Base-by-base conservation (phyloP, 2,113 vertebrate genomes). In the Serilophus lunatus region DNA sequence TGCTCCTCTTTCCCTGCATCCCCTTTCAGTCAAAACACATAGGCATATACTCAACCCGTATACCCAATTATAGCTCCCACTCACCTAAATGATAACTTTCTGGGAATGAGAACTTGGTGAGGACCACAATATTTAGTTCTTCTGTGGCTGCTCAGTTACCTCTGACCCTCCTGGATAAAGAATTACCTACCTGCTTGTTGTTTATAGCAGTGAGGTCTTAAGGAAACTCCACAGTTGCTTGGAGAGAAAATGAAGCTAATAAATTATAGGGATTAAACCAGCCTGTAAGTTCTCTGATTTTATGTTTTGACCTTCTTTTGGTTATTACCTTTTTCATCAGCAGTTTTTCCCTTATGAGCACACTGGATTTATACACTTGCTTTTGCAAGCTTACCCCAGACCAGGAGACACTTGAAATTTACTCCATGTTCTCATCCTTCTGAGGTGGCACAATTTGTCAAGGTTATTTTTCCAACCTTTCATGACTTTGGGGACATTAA, bases 271-370 rank as follows among this genome's bases (percentile, higher is more conserved):
- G 35, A 86, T 83, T 83, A 81, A 66, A 88, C 26, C 28, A 85
- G 64, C 25, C 60, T 68, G 26, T 49, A 68, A 71, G 18, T 78
- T 81, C 36, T 72, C 65, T 56, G 69, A 45, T 80, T 88, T 95
- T 64, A 71, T 88, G 56, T 90, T 96, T 95, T 92, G 85, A 92
- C 92, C 85, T 94, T 95, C 94, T 95, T 96, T 93, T 78, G 59
- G 72, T 92, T 88, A 90, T 95, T 92, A 76, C 71, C 54, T 86
- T 93, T 95, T 80, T 47, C 54, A 66, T 91, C 84, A 76, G 70
- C 74, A 74, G 45, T 66, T 94, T 93, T 92, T 79, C 80, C 74
- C 69, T 42, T 54, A 42, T 17, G 42, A 93, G 56, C 50, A 25
- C 11, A 4, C 29, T 56, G 36, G 85, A 95, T 94, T 90, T 88